Base-by-base conservation (phyloP, 1,140 invertebrate genomes). In the Pomacea maculata region DNA sequence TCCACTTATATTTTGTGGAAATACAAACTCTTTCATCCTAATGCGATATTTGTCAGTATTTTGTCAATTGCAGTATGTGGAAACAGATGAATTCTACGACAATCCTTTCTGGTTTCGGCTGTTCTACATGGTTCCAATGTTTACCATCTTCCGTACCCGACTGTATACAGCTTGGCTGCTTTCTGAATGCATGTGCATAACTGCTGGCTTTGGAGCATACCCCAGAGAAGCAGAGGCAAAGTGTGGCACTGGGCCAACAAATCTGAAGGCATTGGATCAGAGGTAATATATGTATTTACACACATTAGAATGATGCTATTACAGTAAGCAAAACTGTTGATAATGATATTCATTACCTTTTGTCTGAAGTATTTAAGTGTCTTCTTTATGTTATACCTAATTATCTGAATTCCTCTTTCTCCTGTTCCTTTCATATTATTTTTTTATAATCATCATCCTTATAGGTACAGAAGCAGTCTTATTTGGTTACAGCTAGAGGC, bases 141-240 rank as follows among this genome's bases (percentile, higher is more conserved):
- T 99, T 89, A 94, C 96, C 52, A 94, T 94, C 75, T 98, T 98
- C 90, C 94, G 97, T 12, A 95, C 96, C 91, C 93, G 97, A 79
- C 95, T 99, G 75, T 99, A 97, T 88, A 94, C 94, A 45, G 97
- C 96, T 0, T 95, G 98, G 93, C 94, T 95, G 5, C 88, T 99
- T 25, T 95, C 97, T 0, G 97, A 99, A 91, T 96, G 95, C 90
- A 95, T 96, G n/a, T 98, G 97, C 88, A 96, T 96, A 25, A 95
- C 95, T 89, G 94, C 95, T 29, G 97, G 96, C 0, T 92, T 99
- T 8, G 98, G 98, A 14, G 96, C 95, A 8, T 99, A 99, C 92
- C 98, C 97, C 0, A 92, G 92, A 0, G 91, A 92, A 21, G 93
- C 94, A 2, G 93, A 94, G 77, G 93, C 96, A 21, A 93, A 93